Conservation (phyloP, 2,797 vertebrate species). For the Notolabrus celidotus region DNA sequence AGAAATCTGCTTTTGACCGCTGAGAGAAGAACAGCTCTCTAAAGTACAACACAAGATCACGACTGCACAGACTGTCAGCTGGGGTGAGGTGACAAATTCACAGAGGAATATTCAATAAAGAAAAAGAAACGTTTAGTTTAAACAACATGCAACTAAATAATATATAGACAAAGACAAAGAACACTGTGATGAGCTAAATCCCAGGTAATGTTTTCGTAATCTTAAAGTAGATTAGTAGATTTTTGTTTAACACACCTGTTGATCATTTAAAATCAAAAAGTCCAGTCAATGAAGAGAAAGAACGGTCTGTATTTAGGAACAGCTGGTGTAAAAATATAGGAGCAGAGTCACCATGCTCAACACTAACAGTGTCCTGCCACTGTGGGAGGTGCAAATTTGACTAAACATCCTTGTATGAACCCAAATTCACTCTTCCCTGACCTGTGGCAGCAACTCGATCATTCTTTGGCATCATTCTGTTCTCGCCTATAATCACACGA, state of each 20-base stretch:
- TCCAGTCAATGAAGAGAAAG: not conserved
- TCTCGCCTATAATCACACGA: conserved; percentile 60
- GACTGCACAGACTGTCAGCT: conserved; percentile 17
- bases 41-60: conserved; percentile 43
- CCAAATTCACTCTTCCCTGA: conserved; percentile 40
- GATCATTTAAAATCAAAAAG: conserved; percentile 4
- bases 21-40: conserved; percentile 43
- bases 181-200: not conserved
- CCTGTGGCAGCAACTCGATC: conserved; percentile 40
- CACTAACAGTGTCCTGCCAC: not conserved
- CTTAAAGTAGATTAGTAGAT: not conserved
- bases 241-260: not conserved
- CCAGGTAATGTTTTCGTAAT: no score
- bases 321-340: no score
- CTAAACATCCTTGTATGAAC: conserved; percentile 45
- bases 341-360: not conserved
- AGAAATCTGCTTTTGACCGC: conserved; percentile 59
- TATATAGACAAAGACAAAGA: not conserved
- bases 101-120: not conserved
- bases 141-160: not conserved
- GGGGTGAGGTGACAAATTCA: conserved; percentile 28
- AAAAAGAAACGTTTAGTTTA: not conserved
- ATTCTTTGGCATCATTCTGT: conserved; percentile 36
- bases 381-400: conserved; percentile 27
- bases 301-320: no score